Conservation (phyloP, 64 coral and sea anemone genomes). For the Porites lutea region DNA sequence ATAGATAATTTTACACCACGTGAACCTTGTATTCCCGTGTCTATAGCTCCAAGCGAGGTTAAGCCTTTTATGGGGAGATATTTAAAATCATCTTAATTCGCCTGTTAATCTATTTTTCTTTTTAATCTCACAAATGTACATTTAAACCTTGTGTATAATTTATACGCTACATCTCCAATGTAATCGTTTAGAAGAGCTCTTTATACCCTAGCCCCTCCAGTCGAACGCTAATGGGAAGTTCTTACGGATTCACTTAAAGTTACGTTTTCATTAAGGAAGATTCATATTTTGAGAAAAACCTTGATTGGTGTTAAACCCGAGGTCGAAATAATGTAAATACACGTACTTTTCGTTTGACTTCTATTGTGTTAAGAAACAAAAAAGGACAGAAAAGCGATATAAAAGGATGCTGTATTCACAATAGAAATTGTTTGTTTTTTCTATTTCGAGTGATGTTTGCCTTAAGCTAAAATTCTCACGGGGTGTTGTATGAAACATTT, state of each 20-base stretch:
- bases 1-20: background rate
- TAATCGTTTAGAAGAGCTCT: background rate
- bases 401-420: slow-evolving; percentile 4
- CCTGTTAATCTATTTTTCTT: background rate
- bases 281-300: background rate
- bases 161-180: background rate
- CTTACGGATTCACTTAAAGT: background rate
- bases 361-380: slow-evolving; percentile 28
- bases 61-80: background rate
- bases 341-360: slow-evolving; percentile 35
- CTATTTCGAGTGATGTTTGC: slow-evolving; percentile 20
- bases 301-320: slow-evolving; percentile 2
- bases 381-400: slow-evolving; percentile 36
- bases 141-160: background rate
- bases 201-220: background rate
- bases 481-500: background rate
- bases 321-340: slow-evolving; percentile 35
- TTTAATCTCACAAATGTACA: background rate
- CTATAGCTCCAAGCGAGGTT: background rate
- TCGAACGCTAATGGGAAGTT: background rate
- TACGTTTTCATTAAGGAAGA: background rate
- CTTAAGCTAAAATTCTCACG: slow-evolving; percentile 26
- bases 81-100: background rate
- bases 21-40: too few species aligned
- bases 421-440: slow-evolving; percentile 47